Conservation (phyloP, 2,888 invertebrate species). For the Lithophane ornitopus region DNA sequence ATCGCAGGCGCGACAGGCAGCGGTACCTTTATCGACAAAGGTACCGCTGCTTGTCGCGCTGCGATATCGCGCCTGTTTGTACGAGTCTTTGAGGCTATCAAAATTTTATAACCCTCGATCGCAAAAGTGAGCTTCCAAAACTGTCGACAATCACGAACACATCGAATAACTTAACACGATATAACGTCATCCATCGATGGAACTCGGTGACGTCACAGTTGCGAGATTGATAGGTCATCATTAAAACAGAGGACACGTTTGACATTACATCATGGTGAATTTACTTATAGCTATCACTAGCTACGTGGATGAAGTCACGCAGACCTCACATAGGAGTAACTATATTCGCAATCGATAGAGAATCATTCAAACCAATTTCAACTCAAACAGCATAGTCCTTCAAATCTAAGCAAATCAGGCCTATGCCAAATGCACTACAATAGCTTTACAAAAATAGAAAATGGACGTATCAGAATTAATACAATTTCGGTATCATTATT, state of each 20-base stretch:
- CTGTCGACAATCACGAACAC: background rate
- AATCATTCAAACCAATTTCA: background rate
- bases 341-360: constrained; percentile 7
- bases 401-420: background rate
- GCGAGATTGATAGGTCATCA: constrained; percentile 38
- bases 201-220: constrained; percentile 32
- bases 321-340: background rate
- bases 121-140: background rate
- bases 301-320: constrained; percentile 28
- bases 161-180: background rate
- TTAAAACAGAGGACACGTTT: constrained; percentile 38
- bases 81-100: too few relatives aligned
- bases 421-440: background rate
- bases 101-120: background rate
- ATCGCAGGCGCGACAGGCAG: too few relatives aligned
- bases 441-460: background rate
- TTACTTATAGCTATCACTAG: background rate
- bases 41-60: too few relatives aligned
- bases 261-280: constrained; percentile 37
- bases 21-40: too few relatives aligned
- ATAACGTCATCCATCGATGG: background rate
- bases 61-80: too few relatives aligned
- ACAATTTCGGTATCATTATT: background rate
- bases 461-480: background rate
- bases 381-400: background rate